Evolutionary conservation across 2,888 invertebrate genomes (phyloP), one percentile per base, ranked within the genome.

Genomic region (Apamea crenata): DNA sequence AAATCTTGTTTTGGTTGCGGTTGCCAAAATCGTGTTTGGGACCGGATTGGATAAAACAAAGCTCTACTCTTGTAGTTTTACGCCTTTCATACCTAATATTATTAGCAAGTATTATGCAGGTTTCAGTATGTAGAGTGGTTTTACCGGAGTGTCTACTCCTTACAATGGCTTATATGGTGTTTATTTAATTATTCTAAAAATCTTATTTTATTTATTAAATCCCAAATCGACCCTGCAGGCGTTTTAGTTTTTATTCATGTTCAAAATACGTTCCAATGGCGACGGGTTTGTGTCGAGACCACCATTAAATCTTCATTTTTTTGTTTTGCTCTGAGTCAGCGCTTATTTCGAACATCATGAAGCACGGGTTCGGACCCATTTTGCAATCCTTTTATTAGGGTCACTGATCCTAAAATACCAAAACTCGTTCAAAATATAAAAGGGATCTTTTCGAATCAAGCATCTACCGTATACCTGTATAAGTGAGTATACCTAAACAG

Each of bases 271-370:
- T 21, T 14, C 14, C 21, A 73, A 21, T 16, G 2, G 18, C 6
- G 25, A 73, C 47, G 66, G 76, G 71, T 80, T 83, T 67, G 18
- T 63, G 40, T 4, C 47, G n/a, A 63, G 59, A 29, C 36, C 12
- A 12, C 16, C 40, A 61, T 61, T 68, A 56, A 32, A 74, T 74
- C 53, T 21, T 79, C 50, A 63, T 63, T 79, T 70, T 78, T 32
- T 74, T 53, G 32, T 50, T 79, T 63, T 29, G 18, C 25, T 29
- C 29, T 63, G 65, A 53, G 36, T 69, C 25, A 53, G 32, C 21
- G 50, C 44, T 77, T 50, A 77, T 69, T 73, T 65, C 6, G 8
- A 29, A 29, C 32, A 40, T 12, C 4, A 36, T 59, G 36, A 6
- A 36, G 36, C 36, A 40, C 7, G 40, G 40, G 7, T 40, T 6